Evolutionary conservation across 2,888 invertebrate species (phyloP), one percentile per base, ranked within the genome.

Genomic region (Sipha maydis): DNA sequence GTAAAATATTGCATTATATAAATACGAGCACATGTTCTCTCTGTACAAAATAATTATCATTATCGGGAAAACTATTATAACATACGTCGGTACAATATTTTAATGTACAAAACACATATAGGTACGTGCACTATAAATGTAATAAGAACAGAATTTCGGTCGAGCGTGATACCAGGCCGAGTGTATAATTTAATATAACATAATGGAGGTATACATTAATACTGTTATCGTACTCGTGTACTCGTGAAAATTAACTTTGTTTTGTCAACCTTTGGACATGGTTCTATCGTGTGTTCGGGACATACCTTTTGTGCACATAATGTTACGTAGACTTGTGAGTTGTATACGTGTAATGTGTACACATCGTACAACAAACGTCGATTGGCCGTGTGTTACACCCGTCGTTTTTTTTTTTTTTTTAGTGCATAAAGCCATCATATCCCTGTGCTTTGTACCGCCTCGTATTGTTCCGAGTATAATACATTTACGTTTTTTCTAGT

Each of bases 261-360:
- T 28, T 82, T 82, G 69, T 69, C 80, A 69, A 82, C 67, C 41
- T 82, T 82, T n/a, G 28, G 67, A 82, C 80, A 82, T 67, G 67
- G 41, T 69, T 69, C 67, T 48, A 14, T 69, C 80, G 80, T 82
- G 80, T 80, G 38, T 80, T 38, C 61, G 67, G 41, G 9, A 67
- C 67, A 67, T 67, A 67, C 28, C 67, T 80, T 14, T 34, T 38
- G 8, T 25, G 25, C 31, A 8, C 25, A 31, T 7, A 61, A 61
- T 67, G n/a, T 67, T 67, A 9, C 14, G 31, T 28, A 71, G 61
- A 4, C 61, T 61, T 25, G 21, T 61, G 61, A 21, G 61, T 4
- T 69, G 2, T 28, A 28, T 28, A 69, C 28, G 28, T 48, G 25
- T 3, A 69, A 69, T 69, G 7, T 28, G 11, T 69, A 25, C 28